Evolutionary conservation across 2,113 vertebrate genomes (phyloP), one percentile per base, ranked within the genome.

Genomic region (Semnopithecus entellus): DNA sequence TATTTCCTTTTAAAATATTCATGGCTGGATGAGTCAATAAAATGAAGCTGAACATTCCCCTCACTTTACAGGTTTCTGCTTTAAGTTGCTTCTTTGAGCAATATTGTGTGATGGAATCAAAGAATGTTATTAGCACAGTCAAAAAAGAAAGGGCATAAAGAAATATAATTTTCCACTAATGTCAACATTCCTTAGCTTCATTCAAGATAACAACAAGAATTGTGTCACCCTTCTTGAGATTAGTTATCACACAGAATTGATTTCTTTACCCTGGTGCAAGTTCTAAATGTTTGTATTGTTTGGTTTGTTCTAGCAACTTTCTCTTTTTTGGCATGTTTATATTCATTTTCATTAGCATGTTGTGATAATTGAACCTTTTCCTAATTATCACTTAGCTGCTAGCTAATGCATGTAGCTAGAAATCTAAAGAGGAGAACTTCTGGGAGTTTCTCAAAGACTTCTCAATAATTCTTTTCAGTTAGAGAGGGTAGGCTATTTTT

Each of bases 1-100:
- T 52, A 75, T 82, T 97, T 55, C 35, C 52, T 13, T 55, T 94
- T 94, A 89, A 94, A 95, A 87, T 57, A 93, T 52, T 72, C 35
- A 72, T 79, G 70, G 14, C 32, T 61, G 68, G 43, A 88, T 79
- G 52, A 93, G 66, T 94, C 59, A 76, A 90, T 82, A 72, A 88
- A 85, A 91, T 55, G 40, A 95, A 89, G 22, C 22, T 75, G 73
- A 86, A 89, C 95, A 89, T 81, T 45, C 4, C 48, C 6, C 57
- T 76, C 66, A 84, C 12, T 83, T 88, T 59, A 61, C 4, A 59
- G 30, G 12, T 88, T 88, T 66, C 43, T 72, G 30, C 59, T 94
- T 55, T 88, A 79, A 75, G 61, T 61, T 45, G n/a, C 30, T 91
- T 32, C n/a, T 90, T 25, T 52, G 57, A 64, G 70, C 27, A 86